These are phyloP conservation scores for Hypotaenidia philippensis DNA, from an alignment of 2,797 vertebrate species.

Conservation along the genomic window DNA sequence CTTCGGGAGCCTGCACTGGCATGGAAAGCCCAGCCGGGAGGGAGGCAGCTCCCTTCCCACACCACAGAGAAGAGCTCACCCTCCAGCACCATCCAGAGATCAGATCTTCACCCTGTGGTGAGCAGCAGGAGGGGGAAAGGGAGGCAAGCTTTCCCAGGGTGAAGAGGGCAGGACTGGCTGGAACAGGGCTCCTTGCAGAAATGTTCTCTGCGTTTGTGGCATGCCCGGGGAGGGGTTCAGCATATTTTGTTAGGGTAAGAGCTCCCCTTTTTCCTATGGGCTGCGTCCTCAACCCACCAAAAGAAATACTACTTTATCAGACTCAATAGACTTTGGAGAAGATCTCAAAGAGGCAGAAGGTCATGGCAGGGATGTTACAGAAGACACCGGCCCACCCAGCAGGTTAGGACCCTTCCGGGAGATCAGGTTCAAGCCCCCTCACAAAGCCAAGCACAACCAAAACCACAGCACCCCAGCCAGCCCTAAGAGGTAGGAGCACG, in stretches of 20 bases:
- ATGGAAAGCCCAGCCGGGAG: not conserved
- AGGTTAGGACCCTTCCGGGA: not conserved
- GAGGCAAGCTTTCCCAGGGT: not conserved
- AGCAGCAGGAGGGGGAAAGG: not conserved
- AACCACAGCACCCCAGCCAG: not conserved
- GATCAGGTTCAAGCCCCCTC: not conserved
- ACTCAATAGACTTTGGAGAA: not conserved
- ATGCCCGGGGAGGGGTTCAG: not conserved
- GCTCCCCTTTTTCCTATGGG: rapidly evolving
- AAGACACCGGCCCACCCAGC: no score
- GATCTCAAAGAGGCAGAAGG: not conserved
- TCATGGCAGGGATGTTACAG: rapidly evolving
- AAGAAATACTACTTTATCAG: not conserved
- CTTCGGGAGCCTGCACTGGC: rapidly evolving
- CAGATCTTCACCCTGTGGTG: rapidly evolving
- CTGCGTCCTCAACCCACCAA: rapidly evolving
- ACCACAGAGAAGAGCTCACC: not conserved
- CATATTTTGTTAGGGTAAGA: rapidly evolving
- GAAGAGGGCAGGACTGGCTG: not conserved
- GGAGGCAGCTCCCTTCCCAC: not conserved
- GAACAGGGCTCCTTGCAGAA: not conserved
- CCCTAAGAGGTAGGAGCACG: rapidly evolving
- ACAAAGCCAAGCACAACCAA: not conserved
- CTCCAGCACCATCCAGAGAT: not conserved
- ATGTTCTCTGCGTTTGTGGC: not conserved